Evolutionary conservation across 2,797 vertebrate genomes (phyloP).

Genomic region (Poeciliopsis gracilis): DNA sequence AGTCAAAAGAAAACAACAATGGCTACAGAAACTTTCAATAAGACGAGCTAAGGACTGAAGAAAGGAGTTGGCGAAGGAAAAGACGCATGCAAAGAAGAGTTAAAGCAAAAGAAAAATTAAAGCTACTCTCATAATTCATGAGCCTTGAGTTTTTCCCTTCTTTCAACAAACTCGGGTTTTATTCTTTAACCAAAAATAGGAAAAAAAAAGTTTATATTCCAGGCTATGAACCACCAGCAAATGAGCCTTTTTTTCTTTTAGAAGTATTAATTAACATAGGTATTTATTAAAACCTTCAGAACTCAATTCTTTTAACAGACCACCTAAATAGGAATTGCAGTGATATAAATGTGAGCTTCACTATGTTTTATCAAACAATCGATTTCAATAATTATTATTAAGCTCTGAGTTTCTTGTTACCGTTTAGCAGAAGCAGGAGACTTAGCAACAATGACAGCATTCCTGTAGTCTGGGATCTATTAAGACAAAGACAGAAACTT

Average conservation of each 20-base stretch:
- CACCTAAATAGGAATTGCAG: background rate
- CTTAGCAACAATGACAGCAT: conserved; percentile 96
- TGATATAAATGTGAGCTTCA: background rate
- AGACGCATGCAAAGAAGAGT: conserved; percentile 2
- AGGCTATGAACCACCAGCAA: background rate
- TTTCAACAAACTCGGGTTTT: background rate
- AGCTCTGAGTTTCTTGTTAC: conserved; percentile 70
- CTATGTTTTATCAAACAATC: background rate
- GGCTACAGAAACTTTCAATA: background rate
- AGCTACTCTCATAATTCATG: background rate
- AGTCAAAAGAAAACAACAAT: conserved; percentile 25
- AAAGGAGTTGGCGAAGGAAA: conserved; percentile 15
- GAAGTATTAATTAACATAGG: too few species aligned
- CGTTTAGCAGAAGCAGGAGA: conserved; percentile 97
- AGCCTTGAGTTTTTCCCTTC: too few species aligned
- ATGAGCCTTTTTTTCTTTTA: too few species aligned
- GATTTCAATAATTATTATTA: background rate
- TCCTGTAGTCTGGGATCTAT: conserved; percentile 97
- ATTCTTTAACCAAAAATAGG: background rate
- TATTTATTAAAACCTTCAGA: too few species aligned
- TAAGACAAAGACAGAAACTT: conserved; percentile 11
- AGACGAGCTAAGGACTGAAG: background rate
- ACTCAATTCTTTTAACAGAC: background rate
- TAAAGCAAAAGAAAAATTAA: background rate
- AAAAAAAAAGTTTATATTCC: background rate